These are phyloP conservation scores for Osmerus mordax DNA, from an alignment of 2,113 vertebrate genomes.

Conservation along the genomic window DNA sequence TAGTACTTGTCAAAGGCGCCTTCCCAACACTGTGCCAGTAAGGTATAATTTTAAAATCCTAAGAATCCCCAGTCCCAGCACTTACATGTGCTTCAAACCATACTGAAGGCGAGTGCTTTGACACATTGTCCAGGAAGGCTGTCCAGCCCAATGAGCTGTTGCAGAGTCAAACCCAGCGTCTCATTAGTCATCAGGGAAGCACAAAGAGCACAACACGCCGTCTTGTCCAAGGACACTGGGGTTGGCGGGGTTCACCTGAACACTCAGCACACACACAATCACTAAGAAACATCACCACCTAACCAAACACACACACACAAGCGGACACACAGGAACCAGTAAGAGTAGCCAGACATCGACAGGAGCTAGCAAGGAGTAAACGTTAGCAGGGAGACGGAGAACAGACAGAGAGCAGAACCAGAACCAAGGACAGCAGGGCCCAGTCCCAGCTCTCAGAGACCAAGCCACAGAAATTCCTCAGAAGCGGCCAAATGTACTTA, in stretches of 20 bases:
- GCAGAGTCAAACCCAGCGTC: slow-evolving; percentile 25
- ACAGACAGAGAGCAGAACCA: slow-evolving; percentile 23
- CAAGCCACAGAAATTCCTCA: slow-evolving; percentile 55
- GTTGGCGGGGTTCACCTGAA: slow-evolving; percentile 43
- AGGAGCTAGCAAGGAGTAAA: slow-evolving; percentile 38
- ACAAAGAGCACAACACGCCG: slow-evolving; percentile 44
- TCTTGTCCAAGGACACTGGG: slow-evolving; percentile 55
- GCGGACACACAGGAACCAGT: slow-evolving; percentile 35
- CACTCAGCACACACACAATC: slow-evolving; percentile 38
- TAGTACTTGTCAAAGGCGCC: not conserved
- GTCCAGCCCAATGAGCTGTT: not conserved
- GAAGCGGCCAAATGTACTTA: slow-evolving; percentile 35
- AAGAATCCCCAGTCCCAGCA: not conserved
- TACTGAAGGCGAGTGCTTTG: not conserved
- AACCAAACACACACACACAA: slow-evolving; percentile 26
- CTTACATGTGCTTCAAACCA: not conserved
- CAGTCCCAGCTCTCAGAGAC: slow-evolving; percentile 56
- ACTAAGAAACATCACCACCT: too few relatives aligned
- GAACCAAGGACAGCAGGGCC: slow-evolving; percentile 30
- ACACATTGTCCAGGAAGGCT: not conserved
- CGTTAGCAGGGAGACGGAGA: slow-evolving; percentile 1
- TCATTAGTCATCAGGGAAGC: slow-evolving; percentile 41
- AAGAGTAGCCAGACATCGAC: slow-evolving; percentile 56
- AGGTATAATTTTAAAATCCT: not conserved
- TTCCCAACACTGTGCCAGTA: not conserved